Base-by-base conservation (phyloP, 2,888 invertebrate species). In the Polymixis lichenea region DNA sequence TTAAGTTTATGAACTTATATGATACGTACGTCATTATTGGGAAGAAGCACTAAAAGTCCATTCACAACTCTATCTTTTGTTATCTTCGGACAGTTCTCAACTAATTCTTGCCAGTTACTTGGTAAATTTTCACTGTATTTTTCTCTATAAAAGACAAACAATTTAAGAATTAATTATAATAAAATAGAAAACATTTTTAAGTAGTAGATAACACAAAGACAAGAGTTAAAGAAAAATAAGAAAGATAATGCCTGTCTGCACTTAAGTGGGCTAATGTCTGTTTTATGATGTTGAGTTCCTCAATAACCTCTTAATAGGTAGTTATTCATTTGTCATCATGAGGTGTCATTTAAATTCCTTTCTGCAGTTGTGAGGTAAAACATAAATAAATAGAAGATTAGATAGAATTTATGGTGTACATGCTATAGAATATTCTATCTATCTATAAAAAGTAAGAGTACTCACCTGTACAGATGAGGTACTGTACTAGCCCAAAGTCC, bases 71-170 rank as follows among this genome's bases (percentile, higher is more conserved):
- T 92, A 85, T 97, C 97, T 77, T 97, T 95, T 65, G 94, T 93
- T 77, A 98, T 97, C 66, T 93, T 95, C 0, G 97, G 95, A 88
- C 97, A 97, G 77, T 96, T 95, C 87, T 97, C 97, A 43, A 97
- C 93, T 67, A 98, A 91, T 72, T 97, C 96, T 89, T 97, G 95
- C 98, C 98, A 98, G 91, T 98, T 97, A 19, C 94, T 94, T 0
- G 98, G 98, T 68, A 98, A 93, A 72, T 97, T 97, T 91, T 98
- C 98, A 3, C 96, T 94, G 88, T 97, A 98, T 79, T 97, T 97
- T 79, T 97, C 95, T 75, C 97, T 97, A 88, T 97, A 95, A 94
- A 73, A 4, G 64, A 83, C 3, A 76, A 70, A 49, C 0, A 62
- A 60, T 38, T 46, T 22, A 5, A 60, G 28, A 38, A 66, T 66